Conservation (phyloP, 92 coral and sea anemone species). For the Pocillopora meandrina region DNA sequence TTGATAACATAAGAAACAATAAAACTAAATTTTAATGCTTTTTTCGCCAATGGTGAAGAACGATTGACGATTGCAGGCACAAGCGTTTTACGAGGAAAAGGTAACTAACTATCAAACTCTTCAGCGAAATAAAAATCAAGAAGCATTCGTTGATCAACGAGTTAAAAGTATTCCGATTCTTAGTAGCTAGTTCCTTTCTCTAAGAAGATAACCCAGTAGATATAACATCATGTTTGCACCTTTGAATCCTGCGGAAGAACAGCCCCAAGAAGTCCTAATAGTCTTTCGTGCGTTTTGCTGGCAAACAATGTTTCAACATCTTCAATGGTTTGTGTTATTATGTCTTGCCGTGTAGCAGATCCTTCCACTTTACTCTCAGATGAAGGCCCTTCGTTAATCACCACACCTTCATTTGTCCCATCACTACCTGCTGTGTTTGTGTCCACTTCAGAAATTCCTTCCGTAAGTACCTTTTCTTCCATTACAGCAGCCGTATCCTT, state of each 20-base stretch:
- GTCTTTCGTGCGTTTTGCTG: conserved; percentile 76
- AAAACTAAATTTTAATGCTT: too few relatives aligned
- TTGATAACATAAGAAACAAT: too few relatives aligned
- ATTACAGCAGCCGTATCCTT: neutral
- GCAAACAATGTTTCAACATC: conserved; percentile 76
- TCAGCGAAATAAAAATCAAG: too few relatives aligned
- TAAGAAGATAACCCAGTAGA: neutral
- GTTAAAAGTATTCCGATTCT: too few relatives aligned
- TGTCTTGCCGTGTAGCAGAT: neutral
- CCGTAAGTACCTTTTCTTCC: neutral
- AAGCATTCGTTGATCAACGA: too few relatives aligned
- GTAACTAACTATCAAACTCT: too few relatives aligned
- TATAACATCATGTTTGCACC: conserved; percentile 47
- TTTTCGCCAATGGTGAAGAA: too few relatives aligned
- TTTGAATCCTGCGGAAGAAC: conserved; percentile 90
- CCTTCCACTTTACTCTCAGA: conserved; percentile 3
- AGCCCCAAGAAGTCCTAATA: conserved; percentile 94
- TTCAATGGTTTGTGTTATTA: conserved; percentile 42
- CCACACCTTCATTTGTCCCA: neutral
- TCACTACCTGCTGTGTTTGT: neutral
- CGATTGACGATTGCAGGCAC: too few relatives aligned
- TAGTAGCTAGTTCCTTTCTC: too few relatives aligned
- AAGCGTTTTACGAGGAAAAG: too few relatives aligned
- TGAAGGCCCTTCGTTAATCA: neutral
- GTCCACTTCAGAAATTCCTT: conserved; percentile 1